phyloP scores from a whole-genome alignment of 2,113 vertebrate species.

The Suncus etruscus region DNA sequence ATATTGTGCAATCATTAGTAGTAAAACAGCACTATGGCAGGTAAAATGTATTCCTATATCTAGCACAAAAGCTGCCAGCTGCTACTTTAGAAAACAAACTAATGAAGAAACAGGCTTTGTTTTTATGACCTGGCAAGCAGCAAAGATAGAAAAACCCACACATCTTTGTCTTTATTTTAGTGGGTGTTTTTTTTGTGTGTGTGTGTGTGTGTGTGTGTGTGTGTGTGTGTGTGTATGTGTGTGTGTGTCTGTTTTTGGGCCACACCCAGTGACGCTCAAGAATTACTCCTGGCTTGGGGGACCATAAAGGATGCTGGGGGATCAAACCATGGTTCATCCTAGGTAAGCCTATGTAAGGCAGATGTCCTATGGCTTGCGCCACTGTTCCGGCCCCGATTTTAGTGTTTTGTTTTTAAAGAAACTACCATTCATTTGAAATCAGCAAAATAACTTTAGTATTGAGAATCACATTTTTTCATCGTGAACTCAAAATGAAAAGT shows the following conservation, averaged over 20 bases:
- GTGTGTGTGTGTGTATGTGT: no score
- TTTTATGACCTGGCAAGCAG: slow-evolving; percentile 31
- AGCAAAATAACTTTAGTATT: slow-evolving; percentile 5
- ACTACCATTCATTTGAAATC: slow-evolving; percentile 19
- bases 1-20: slow-evolving; percentile 53
- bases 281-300: no score
- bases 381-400: background rate
- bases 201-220: no score
- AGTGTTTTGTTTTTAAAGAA: slow-evolving; percentile 61
- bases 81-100: background rate
- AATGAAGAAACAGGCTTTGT: background rate
- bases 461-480: slow-evolving; percentile 20
- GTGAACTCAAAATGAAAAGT: slow-evolving; percentile 19
- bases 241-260: no score
- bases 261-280: no score
- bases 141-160: background rate
- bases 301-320: no score
- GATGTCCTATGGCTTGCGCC: no score
- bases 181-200: slow-evolving; percentile 38
- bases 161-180: background rate
- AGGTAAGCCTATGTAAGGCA: no score
- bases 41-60: slow-evolving; percentile 26
- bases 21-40: slow-evolving; percentile 49
- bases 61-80: background rate
- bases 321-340: no score